Base-by-base conservation (phyloP, 2,113 vertebrate genomes). In the Equus quagga region DNA sequence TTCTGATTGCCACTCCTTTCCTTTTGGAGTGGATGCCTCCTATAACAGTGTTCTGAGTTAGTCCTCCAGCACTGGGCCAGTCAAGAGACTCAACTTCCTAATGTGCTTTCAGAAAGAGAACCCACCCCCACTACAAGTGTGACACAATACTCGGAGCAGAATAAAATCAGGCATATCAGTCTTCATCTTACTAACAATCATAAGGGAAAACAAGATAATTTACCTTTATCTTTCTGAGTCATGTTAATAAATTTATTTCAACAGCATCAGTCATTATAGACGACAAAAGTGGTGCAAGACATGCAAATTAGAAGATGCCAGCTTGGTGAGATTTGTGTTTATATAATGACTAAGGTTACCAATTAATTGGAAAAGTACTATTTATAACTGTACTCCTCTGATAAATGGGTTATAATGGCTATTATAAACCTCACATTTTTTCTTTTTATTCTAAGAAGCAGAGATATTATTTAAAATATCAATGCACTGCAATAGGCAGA, bases 221-320 rank as follows among this genome's bases (percentile, higher is more conserved):
- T 98, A 80, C 86, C 79, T 98, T 98, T 96, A 96, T 97, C 97
- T 97, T 98, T 98, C 44, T 94, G 58, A 98, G 85, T 83, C 81
- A 90, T 0, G 7, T 82, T 97, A 97, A 98, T 94, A 98, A 93
- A 98, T 98, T 95, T 98, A 98, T 98, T 97, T 98, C 97, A 97
- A 92, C 67, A 96, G 96, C 3, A 8, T 95, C 70, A 83, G 83
- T 95, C 85, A 97, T 82, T 73, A 26, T 65, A 96, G 84, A 97
- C 88, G 91, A 98, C 96, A 97, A 98, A 98, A 97, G 89, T 96
- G 58, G 72, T 96, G 24, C 24, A 96, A 97, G 88, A 94, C 56
- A 97, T 49, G 81, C 49, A 98, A 98, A 97, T 97, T 65, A 92
- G 97, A 95, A 96, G 92, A 98, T 94, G 76, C 58, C 89, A 97